Base-by-base conservation (phyloP, 1,140 invertebrate species). In the Drosophila punjabiensis region DNA sequence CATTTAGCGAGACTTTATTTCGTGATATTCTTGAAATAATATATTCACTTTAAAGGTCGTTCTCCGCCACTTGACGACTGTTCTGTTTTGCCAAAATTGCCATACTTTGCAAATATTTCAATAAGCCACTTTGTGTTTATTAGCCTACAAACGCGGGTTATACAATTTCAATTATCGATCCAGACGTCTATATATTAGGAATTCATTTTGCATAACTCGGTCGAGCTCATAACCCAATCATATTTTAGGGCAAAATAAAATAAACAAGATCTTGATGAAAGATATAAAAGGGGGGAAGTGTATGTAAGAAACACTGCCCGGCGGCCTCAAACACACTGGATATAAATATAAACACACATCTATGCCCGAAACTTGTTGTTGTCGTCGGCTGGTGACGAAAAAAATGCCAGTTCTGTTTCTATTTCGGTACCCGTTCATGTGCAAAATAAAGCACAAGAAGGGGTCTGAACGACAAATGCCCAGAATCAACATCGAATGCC, bases 311-410 rank as follows among this genome's bases (percentile, higher is more conserved):
- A 48, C 45, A 59, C 63, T 50, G 50, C 64, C 71, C 47, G 55
- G 52, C 71, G 35, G 70, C 70, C 50, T 20, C 62, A 55, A 63
- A 56, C 50, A 70, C 64, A 68, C 81, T 71, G 73, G 76, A 89
- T 78, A 76, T 84, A 88, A 78, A 81, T 71, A 78, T 75, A 58
- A 58, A 83, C 66, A 81, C 52, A 81, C 66, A 63, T 82, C 52
- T 52, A 70, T 65, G 58, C 62, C 18, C 56, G 39, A 74, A 76
- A 55, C 56, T 79, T 90, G 66, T 69, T 79, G 59, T 68, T 16
- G 55, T 58, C 61, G 62, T 66, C 24, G 48, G 32, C 50, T 53
- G 52, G 63, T 81, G 81, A 86, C 74, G 75, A 91, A 79, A 86
- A 65, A 66, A 75, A 70, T 69, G 66, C 66, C 47, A 56, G 67